phyloP scores from a whole-genome alignment of 2,797 vertebrate species.

The Neosilurus hyrtlii region DNA sequence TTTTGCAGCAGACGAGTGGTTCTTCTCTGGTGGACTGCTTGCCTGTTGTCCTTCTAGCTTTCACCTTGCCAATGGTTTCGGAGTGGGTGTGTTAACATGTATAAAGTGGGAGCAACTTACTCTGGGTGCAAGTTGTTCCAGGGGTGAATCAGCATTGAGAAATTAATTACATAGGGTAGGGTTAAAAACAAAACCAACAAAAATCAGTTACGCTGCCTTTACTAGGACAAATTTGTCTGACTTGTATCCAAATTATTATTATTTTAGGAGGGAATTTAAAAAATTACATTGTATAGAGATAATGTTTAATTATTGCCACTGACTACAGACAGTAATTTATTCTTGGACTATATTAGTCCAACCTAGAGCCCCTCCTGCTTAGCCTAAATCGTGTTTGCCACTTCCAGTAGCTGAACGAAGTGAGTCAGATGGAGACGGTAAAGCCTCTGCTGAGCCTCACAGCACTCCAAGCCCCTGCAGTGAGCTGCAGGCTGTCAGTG shows the following conservation, averaged over 20 bases:
- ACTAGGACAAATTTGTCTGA: background rate
- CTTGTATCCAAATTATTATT: background rate
- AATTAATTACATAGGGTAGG: too few species aligned
- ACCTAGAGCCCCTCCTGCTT: background rate
- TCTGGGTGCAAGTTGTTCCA: too few species aligned
- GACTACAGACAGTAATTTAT: background rate
- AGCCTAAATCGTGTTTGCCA: constrained; percentile 39
- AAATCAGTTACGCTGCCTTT: background rate
- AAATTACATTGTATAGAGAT: background rate
- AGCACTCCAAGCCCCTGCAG: constrained; percentile 65
- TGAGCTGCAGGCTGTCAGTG: constrained; percentile 72
- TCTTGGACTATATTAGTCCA: constrained; percentile 12
- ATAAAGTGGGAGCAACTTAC: too few species aligned
- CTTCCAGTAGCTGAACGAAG: constrained; percentile 49
- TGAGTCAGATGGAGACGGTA: constrained; percentile 59
- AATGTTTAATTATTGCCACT: background rate
- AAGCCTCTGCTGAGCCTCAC: constrained; percentile 52
- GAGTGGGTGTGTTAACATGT: background rate
- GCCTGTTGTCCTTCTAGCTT: too few species aligned
- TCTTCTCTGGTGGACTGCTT: too few species aligned
- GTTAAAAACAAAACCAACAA: background rate
- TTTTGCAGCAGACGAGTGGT: too few species aligned
- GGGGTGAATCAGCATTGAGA: too few species aligned
- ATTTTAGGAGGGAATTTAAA: background rate
- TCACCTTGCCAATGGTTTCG: too few species aligned